phyloP scores from a whole-genome alignment of 2,113 vertebrate genomes.

The Pygoscelis antarcticus region DNA sequence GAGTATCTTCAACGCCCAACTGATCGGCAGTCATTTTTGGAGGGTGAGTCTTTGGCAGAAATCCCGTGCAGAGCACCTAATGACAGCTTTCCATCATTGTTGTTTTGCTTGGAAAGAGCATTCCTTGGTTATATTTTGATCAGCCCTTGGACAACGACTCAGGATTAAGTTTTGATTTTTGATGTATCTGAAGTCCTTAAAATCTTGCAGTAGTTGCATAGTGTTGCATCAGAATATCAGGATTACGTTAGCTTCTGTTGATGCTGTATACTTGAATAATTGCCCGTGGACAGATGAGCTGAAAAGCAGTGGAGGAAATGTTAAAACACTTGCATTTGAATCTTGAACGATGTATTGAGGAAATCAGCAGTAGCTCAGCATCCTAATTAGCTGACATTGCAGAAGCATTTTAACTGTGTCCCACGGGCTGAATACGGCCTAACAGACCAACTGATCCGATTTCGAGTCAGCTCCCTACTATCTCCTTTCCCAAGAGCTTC shows the following conservation, averaged over 20 bases:
- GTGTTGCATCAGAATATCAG: neutral
- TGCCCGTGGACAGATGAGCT: neutral
- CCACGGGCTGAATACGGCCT: neutral
- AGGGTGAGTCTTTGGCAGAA: constrained; percentile 78
- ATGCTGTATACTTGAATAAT: neutral
- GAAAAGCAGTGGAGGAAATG: neutral
- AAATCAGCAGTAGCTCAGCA: neutral
- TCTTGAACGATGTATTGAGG: neutral
- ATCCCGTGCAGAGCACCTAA: accelerated
- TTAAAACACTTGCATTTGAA: neutral
- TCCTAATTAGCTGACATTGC: neutral
- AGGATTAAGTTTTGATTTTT: neutral
- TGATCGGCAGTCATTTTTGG: constrained; percentile 85
- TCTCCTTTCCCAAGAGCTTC: neutral
- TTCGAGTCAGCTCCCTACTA: neutral
- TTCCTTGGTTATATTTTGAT: neutral
- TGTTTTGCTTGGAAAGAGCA: neutral
- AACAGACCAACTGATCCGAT: neutral
- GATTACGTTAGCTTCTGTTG: neutral
- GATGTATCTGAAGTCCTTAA: neutral
- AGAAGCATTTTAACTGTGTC: neutral
- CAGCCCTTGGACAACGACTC: neutral
- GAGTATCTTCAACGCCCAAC: constrained; percentile 85
- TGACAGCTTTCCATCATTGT: neutral
- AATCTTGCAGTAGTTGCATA: neutral